Evolutionary conservation across 2,797 vertebrate genomes (phyloP).

Genomic region (Sebastes cheni): DNA sequence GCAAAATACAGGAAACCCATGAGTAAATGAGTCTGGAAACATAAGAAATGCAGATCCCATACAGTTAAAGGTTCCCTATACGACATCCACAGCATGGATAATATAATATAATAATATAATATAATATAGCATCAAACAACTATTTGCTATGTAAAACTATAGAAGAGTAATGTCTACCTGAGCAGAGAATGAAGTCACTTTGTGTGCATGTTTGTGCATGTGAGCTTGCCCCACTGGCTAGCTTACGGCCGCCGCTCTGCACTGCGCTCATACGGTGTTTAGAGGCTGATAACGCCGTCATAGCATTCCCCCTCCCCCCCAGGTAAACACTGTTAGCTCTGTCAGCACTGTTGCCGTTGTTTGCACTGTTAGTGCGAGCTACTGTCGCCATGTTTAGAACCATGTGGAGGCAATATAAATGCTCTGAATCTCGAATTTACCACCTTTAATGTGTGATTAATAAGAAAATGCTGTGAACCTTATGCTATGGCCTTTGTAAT

Average conservation of each 20-base stretch:
- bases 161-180: not conserved
- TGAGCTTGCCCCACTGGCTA: not conserved
- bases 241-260: not conserved
- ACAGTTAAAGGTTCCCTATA: not conserved
- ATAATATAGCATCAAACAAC: not conserved
- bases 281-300: rapidly evolving
- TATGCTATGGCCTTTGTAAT: not conserved
- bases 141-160: not conserved
- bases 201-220: no score
- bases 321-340: no score
- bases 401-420: no score
- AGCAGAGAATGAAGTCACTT: not conserved
- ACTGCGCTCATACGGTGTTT: no score
- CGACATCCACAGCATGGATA: no score
- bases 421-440: no score
- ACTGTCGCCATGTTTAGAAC: no score
- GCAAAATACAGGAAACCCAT: not conserved
- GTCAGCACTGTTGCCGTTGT: no score
- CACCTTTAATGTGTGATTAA: not conserved
- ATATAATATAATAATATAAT: no score
- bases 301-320: no score
- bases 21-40: not conserved
- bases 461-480: not conserved
- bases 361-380: no score
- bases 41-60: not conserved